phyloP scores from a whole-genome alignment of 2,113 vertebrate genomes.

The Calyptomena viridis region DNA sequence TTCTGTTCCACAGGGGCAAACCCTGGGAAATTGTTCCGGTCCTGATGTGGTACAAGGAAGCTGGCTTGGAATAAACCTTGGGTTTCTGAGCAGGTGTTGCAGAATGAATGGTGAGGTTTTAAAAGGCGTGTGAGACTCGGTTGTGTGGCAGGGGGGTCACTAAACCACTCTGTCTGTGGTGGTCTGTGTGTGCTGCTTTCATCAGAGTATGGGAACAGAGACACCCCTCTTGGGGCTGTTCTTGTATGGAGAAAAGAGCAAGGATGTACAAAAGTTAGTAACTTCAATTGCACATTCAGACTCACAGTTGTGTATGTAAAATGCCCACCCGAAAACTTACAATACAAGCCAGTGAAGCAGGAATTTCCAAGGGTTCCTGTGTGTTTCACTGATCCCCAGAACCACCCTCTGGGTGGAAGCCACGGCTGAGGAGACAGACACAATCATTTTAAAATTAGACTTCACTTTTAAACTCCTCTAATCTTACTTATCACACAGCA shows the following conservation, averaged over 20 bases:
- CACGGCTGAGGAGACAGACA: background rate
- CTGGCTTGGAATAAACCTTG: background rate
- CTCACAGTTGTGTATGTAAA: background rate
- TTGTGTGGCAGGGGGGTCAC: accelerated
- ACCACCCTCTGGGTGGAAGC: background rate
- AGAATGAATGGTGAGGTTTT: background rate
- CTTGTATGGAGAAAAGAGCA: background rate
- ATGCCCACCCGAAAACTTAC: accelerated
- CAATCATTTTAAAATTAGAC: background rate
- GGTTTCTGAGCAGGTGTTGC: background rate
- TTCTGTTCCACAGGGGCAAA: background rate
- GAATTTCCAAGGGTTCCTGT: background rate
- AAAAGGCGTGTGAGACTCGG: accelerated
- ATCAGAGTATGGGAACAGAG: background rate
- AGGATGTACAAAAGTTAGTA: background rate
- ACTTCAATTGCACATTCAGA: background rate
- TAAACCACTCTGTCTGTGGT: background rate
- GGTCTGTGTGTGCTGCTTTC: background rate
- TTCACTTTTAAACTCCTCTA: slow-evolving; percentile 1
- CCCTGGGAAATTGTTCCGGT: background rate
- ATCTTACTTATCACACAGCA: background rate
- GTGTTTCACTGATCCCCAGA: background rate
- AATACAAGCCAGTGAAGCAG: accelerated
- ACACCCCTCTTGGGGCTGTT: background rate
- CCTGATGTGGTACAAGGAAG: background rate